A percentile compares a stretch with the other conserved stretches of the same genome.
phyloP scores from a whole-genome alignment of 2,113 vertebrate genomes.

The Xiphias gladius region DNA sequence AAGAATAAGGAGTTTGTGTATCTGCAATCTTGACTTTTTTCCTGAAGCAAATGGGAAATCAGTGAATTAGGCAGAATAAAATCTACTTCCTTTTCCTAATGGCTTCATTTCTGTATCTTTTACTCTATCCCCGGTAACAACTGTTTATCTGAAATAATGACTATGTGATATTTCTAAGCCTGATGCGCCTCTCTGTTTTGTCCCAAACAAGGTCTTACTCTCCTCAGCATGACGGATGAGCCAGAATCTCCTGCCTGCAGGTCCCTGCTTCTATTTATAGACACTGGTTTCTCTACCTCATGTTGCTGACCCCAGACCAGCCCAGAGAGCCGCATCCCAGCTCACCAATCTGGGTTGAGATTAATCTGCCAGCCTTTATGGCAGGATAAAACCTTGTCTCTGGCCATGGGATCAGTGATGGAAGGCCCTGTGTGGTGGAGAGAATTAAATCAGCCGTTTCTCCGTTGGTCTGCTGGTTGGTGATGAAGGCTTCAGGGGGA shows the following conservation, averaged over 20 bases:
- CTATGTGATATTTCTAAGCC: not conserved
- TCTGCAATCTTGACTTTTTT: too few species aligned
- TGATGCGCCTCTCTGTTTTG: not conserved
- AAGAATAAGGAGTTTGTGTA: too few species aligned
- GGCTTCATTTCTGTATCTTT: not conserved
- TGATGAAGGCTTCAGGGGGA: constrained; percentile 45
- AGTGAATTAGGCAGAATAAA: not conserved
- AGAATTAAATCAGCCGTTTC: constrained; percentile 63
- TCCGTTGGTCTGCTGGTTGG: constrained; percentile 19
- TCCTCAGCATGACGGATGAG: constrained; percentile 56
- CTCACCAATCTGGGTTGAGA: constrained; percentile 65
- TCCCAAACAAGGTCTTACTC: constrained; percentile 46
- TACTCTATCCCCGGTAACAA: not conserved
- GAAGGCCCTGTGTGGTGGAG: constrained; percentile 38
- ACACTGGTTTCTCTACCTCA: constrained; percentile 50
- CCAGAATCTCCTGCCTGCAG: constrained; percentile 62
- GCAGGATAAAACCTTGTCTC: constrained; percentile 68
- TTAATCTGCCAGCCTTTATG: constrained; percentile 68
- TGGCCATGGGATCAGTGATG: constrained; percentile 61
- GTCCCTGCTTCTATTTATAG: constrained; percentile 78
- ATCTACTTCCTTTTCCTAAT: not conserved
- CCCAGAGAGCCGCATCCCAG: constrained; percentile 49
- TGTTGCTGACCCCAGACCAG: constrained; percentile 70
- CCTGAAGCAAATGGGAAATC: not conserved
- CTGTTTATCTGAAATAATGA: constrained; percentile 5